Evolutionary conservation across 1,140 invertebrate genomes (phyloP), one percentile per base, ranked within the genome.

Genomic region (Zaprionus capensis): DNA sequence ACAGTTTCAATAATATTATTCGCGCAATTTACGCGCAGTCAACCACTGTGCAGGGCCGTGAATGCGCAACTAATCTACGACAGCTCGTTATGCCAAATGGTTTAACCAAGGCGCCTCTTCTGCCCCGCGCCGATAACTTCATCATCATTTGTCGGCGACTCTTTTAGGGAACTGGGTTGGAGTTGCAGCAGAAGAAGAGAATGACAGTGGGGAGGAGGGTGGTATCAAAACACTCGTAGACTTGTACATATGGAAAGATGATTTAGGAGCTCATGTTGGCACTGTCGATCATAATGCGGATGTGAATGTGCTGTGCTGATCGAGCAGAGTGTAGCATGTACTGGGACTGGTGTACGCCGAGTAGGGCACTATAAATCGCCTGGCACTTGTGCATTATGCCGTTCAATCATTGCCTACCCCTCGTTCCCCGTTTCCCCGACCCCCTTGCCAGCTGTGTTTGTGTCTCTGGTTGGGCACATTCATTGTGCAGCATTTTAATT

Each of bases 101-200:
- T 71, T 66, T 65, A 76, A 71, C 68, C 68, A 76, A 71, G 36
- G 73, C 55, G 34, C 36, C 62, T 34, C 17, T 44, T 5, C 20
- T 34, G 3, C 15, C 71, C 36, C 46, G 24, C 66, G 44, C 31
- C 55, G 68, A 75, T 69, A 81, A 74, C 81, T 84, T 64, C 75
- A 84, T 84, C 84, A 88, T 81, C 85, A 88, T 88, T 88, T 88
- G 84, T 87, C 84, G 64, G 74, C 84, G 49, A 64, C 69, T 62
- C 57, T 57, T 67, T 66, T 57, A 53, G 51, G 67, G 38, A 70
- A 75, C 58, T 73, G 41, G 41, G 53, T 71, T 71, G 70, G 11
- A 20, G 56, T 67, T 12, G 17, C 31, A 14, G 4, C 15, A 5
- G 38, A 22, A 7, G 7, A 31, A 31, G 28, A 31, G 28, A 12